Conservation (phyloP, 2,797 vertebrate species). For the Philypnodon macrostomus region DNA sequence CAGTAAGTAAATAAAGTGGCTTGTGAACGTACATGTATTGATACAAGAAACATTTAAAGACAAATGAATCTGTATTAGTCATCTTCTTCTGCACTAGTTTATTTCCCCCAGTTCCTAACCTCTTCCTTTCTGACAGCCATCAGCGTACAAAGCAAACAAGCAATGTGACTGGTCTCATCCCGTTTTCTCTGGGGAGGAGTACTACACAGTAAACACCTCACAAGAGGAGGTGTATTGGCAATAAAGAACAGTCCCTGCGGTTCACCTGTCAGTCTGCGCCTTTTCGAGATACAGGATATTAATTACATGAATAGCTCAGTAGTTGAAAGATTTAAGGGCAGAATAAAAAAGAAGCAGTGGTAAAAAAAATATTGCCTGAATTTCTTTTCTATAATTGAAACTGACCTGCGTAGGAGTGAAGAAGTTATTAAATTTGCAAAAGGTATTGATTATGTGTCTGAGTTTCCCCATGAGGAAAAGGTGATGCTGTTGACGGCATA, state of each 20-base stretch:
- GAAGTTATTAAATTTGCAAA: conserved; percentile 69
- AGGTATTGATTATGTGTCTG: conserved; percentile 72
- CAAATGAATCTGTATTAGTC: conserved; percentile 22
- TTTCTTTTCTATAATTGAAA: conserved; percentile 38
- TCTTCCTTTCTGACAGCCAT: conserved; percentile 59
- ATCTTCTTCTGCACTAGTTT: conserved; percentile 19
- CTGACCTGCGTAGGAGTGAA: conserved; percentile 43
- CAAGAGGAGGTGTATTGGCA: conserved; percentile 40
- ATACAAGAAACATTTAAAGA: conserved; percentile 19
- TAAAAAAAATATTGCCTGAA: conserved; percentile 40
- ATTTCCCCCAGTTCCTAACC: conserved; percentile 24
- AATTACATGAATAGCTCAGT: conserved; percentile 53
- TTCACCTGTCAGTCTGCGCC: conserved; percentile 62
- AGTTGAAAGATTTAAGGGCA: conserved; percentile 54
- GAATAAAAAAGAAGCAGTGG: conserved; percentile 33
- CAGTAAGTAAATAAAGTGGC: too few species aligned
- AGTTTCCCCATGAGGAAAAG: conserved; percentile 46
- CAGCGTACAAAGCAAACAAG: conserved; percentile 56
- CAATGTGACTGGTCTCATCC: conserved; percentile 56
- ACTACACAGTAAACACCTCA: conserved; percentile 58
- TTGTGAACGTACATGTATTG: too few species aligned
- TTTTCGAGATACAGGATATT: conserved; percentile 53
- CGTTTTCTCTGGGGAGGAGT: conserved; percentile 44
- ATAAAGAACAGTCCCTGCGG: conserved; percentile 60
- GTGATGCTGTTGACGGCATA: conserved; percentile 54